Evolutionary conservation across 92 coral and sea anemone species (phyloP).

Genomic region (Actinostola sp.): DNA sequence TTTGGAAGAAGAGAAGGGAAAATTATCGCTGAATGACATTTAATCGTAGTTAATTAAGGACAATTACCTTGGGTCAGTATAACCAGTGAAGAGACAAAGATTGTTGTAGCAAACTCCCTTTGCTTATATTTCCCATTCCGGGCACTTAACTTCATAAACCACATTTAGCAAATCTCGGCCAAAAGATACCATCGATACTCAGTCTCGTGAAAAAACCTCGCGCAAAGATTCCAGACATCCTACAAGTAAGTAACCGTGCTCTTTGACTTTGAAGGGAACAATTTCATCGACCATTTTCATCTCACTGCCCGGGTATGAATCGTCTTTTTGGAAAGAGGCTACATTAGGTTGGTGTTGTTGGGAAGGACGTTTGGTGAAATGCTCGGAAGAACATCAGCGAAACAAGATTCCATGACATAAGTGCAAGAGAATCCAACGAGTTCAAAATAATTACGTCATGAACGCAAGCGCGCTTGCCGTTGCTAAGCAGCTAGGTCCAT

Average conservation of each 20-base stretch:
- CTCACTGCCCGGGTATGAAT: background rate
- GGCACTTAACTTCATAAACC: background rate
- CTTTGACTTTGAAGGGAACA: background rate
- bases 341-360: conserved; percentile 26
- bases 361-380: conserved; percentile 11
- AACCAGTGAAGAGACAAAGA: background rate
- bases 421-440: conserved; percentile 56
- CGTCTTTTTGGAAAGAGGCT: conserved; percentile 37
- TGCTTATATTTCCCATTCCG: conserved; percentile 8
- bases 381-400: conserved; percentile 23
- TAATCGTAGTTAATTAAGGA: conserved; percentile 22
- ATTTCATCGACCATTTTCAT: conserved; percentile 4
- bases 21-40: background rate
- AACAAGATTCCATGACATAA: conserved; percentile 67
- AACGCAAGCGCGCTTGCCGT: background rate
- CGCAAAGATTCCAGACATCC: conserved; percentile 3
- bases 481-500: no score
- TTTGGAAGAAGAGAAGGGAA: background rate
- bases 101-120: background rate
- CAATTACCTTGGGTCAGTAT: conserved; percentile 32
- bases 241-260: background rate
- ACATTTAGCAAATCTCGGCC: background rate
- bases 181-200: conserved; percentile 2
- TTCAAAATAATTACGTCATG: conserved; percentile 78
- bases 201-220: background rate